Percentiles rank a stretch among this genome's conserved stretches.
Conservation (phyloP, 2,113 vertebrate genomes). For the Colistium nudipinnis region DNA sequence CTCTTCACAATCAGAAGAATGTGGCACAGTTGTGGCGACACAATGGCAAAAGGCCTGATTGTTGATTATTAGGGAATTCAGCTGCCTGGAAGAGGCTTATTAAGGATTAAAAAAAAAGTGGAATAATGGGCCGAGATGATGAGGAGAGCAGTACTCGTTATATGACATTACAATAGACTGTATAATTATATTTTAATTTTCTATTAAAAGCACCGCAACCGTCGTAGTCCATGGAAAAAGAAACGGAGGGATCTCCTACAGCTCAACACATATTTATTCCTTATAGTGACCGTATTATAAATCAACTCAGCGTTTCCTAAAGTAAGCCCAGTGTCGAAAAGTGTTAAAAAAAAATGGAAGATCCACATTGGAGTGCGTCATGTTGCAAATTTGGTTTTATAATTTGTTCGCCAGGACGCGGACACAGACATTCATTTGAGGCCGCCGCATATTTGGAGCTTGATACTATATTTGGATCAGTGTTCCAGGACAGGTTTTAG, state of each 20-base stretch:
- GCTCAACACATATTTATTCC: constrained; percentile 39
- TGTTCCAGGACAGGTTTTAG: too few species aligned
- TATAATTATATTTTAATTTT: background rate
- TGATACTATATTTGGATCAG: too few species aligned
- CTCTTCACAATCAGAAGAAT: constrained; percentile 20
- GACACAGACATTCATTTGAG: too few species aligned
- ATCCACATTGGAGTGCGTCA: constrained; percentile 47
- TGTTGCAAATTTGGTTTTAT: constrained; percentile 36
- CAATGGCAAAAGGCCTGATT: constrained; percentile 56
- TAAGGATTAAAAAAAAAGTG: constrained; percentile 14
- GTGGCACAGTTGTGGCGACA: background rate
- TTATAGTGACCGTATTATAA: constrained; percentile 38
- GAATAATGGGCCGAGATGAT: constrained; percentile 34
- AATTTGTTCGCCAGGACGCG: too few species aligned
- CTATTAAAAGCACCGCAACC: background rate
- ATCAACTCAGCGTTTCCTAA: constrained; percentile 69
- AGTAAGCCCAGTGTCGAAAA: constrained; percentile 40
- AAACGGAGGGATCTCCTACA: constrained; percentile 41
- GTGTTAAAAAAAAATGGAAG: constrained; percentile 62
- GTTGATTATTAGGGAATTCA: constrained; percentile 54
- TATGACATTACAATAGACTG: constrained; percentile 2
- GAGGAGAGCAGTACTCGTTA: background rate
- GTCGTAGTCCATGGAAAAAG: background rate
- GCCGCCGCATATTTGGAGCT: too few species aligned
- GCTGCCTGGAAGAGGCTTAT: constrained; percentile 22